Conservation (phyloP, 2,797 vertebrate species). For the Alca torda region DNA sequence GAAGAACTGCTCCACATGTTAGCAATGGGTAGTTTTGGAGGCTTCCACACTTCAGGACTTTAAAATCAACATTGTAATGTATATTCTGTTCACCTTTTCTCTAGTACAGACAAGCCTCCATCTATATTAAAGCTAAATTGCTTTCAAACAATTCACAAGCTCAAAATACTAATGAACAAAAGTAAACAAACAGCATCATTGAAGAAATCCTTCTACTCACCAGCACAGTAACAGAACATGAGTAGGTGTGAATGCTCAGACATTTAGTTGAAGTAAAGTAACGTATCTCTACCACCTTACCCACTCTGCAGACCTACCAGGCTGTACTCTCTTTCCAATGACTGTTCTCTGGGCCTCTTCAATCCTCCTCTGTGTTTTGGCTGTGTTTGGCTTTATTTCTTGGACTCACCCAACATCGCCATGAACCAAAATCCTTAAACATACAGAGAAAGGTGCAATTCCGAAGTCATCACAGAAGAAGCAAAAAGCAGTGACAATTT, state of each 20-base stretch:
- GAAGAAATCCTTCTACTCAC: background rate
- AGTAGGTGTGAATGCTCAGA: background rate
- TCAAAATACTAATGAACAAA: background rate
- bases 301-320: background rate
- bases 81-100: background rate
- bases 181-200: background rate
- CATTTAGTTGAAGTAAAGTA: background rate
- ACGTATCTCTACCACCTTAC: background rate
- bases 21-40: background rate
- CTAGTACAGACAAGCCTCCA: background rate
- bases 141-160: background rate
- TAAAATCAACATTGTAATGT: background rate
- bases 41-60: background rate
- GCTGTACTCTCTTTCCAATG: background rate
- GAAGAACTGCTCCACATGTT: background rate
- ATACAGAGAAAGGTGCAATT: background rate
- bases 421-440: background rate
- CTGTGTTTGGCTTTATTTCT: background rate
- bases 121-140: background rate
- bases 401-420: background rate
- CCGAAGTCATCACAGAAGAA: background rate
- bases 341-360: background rate
- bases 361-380: background rate
- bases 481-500: background rate
- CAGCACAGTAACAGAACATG: background rate